Evolutionary conservation across 2,888 invertebrate species (phyloP).

Genomic region (Dynastes maya): DNA sequence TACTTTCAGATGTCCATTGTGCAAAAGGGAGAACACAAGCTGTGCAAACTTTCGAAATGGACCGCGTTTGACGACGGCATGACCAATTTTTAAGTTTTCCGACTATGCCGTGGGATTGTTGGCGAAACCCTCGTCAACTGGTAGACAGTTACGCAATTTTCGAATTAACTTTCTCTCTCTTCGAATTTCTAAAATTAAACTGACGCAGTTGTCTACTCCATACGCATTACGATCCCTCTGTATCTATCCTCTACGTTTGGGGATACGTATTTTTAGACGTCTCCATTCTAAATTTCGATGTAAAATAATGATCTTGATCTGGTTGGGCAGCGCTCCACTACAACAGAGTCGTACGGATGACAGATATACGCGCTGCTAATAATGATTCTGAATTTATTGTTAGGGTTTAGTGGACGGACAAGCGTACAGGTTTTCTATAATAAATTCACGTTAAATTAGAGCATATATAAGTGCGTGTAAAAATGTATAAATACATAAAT

Average conservation of each 20-base stretch:
- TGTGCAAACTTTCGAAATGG: conserved; percentile 46
- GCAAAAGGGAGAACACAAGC: conserved; percentile 21
- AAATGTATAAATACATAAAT: conserved; percentile 38
- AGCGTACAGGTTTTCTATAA: conserved; percentile 14
- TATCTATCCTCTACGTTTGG: conserved; percentile 3
- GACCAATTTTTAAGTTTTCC: conserved; percentile 48
- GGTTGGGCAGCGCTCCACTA: conserved; percentile 20
- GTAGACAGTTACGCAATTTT: conserved; percentile 52
- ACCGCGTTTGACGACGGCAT: conserved; percentile 36
- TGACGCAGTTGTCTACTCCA: conserved; percentile 23
- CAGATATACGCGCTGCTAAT: conserved; percentile 44
- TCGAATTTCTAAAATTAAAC: conserved; percentile 48
- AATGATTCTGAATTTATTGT: conserved; percentile 44
- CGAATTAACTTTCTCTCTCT: conserved; percentile 50
- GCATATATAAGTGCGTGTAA: conserved; percentile 15
- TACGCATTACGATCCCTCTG: neutral
- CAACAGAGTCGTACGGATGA: conserved; percentile 35
- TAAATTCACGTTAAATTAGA: conserved; percentile 41
- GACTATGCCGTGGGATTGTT: conserved; percentile 32
- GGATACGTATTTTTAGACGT: conserved; percentile 40
- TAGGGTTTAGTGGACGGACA: conserved; percentile 26
- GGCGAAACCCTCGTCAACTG: conserved; percentile 49
- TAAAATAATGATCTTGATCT: conserved; percentile 47
- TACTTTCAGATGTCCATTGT: conserved; percentile 13
- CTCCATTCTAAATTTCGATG: conserved; percentile 49